Evolutionary conservation across 2,888 invertebrate species (phyloP).

Genomic region (Cryptus armator): DNA sequence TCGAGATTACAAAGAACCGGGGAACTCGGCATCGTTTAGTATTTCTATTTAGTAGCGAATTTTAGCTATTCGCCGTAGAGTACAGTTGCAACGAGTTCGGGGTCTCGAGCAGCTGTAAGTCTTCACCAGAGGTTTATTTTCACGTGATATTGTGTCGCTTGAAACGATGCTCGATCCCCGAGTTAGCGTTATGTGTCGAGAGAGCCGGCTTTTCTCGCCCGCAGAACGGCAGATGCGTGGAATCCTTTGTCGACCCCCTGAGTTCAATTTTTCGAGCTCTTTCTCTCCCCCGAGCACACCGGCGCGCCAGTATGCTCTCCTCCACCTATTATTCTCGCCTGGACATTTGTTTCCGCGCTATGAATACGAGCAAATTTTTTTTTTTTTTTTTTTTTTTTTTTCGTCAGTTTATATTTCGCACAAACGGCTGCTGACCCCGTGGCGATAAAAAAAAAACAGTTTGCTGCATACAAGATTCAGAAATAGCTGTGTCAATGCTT

Average conservation of each 20-base stretch:
- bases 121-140: slow-evolving; percentile 12
- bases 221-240: slow-evolving; percentile 62
- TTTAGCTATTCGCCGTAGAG: background rate
- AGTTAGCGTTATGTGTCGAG: background rate
- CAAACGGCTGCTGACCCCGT: slow-evolving; percentile 20
- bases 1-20: slow-evolving; percentile 36
- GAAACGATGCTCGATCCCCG: background rate
- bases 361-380: slow-evolving; percentile 21
- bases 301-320: slow-evolving; percentile 17
- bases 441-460: background rate
- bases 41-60: slow-evolving; percentile 42
- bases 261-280: slow-evolving; percentile 26
- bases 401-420: slow-evolving; percentile 8
- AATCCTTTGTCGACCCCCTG: slow-evolving; percentile 55
- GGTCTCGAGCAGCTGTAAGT: slow-evolving; percentile 35
- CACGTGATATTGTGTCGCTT: slow-evolving; percentile 5
- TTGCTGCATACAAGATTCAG: background rate
- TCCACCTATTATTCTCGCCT: slow-evolving; percentile 22
- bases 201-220: slow-evolving; percentile 43
- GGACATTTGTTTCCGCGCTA: slow-evolving; percentile 8
- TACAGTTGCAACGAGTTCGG: slow-evolving; percentile 48
- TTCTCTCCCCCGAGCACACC: slow-evolving; percentile 37
- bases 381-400: slow-evolving; percentile 40
- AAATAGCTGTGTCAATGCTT: background rate
- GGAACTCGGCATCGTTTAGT: slow-evolving; percentile 36